phyloP scores from a whole-genome alignment of 2,113 vertebrate genomes.

The Hippocampus comes region DNA sequence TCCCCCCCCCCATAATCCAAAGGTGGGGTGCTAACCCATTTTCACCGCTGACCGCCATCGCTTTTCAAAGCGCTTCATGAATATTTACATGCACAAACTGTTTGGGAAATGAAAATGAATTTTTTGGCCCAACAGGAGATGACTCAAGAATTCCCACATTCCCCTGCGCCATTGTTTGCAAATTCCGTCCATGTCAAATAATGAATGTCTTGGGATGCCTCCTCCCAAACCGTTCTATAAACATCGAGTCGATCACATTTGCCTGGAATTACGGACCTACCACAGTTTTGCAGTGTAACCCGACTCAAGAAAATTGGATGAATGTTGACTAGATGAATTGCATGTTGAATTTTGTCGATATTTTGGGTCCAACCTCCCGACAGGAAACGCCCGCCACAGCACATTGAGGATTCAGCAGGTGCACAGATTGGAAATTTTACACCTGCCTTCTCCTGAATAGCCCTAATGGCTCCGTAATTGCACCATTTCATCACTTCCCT shows the following conservation, averaged over 20 bases:
- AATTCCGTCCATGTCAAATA: conserved; percentile 52
- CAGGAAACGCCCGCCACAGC: conserved; percentile 47
- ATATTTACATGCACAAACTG: conserved; percentile 73
- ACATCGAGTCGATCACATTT: conserved; percentile 4
- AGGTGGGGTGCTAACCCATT: conserved; percentile 42
- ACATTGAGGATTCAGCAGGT: conserved; percentile 62
- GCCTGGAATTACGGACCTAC: conserved; percentile 12
- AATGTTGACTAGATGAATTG: conserved; percentile 56
- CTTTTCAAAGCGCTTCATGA: conserved; percentile 69
- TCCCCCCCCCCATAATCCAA: conserved; percentile 52
- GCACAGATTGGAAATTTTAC: conserved; percentile 74
- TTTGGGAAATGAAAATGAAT: conserved; percentile 72
- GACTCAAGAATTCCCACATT: conserved; percentile 54
- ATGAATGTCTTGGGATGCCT: conserved; percentile 8
- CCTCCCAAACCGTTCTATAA: neutral
- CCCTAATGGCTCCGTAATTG: conserved; percentile 70
- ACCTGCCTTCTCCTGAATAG: conserved; percentile 72
- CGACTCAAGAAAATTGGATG: conserved; percentile 22
- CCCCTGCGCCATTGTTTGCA: conserved; percentile 37
- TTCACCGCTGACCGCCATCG: conserved; percentile 53
- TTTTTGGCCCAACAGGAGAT: conserved; percentile 52
- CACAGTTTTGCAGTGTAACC: conserved; percentile 18
- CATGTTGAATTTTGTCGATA: conserved; percentile 53
- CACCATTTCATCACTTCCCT: conserved; percentile 69
- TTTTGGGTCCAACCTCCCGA: conserved; percentile 56